Conservation (phyloP, 2,888 invertebrate genomes). For the Eupithecia vulgata region DNA sequence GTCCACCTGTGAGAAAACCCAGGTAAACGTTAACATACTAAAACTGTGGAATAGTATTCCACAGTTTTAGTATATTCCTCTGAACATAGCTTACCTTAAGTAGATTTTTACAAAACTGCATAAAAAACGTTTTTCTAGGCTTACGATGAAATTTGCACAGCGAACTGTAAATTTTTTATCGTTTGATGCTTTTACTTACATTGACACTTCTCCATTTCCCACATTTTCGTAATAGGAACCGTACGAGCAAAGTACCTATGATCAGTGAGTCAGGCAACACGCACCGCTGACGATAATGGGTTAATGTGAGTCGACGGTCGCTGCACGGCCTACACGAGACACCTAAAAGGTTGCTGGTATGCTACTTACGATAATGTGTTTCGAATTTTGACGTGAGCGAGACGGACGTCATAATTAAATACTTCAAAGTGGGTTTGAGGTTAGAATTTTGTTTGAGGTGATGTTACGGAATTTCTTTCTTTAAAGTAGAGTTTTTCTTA, state of each 20-base stretch:
- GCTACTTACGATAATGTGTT: conserved; percentile 24
- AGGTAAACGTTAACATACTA: neutral
- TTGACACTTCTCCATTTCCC: no score
- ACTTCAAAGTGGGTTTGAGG: neutral
- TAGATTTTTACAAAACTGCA: neutral
- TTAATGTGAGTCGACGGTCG: conserved; percentile 18
- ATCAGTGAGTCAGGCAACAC: conserved; percentile 27
- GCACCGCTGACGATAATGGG: conserved; percentile 21
- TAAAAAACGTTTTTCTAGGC: neutral
- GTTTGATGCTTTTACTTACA: no score
- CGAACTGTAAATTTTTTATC: no score
- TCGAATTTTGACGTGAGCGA: conserved; percentile 18
- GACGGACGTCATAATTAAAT: neutral
- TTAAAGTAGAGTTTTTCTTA: neutral
- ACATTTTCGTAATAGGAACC: neutral
- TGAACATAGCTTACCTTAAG: neutral
- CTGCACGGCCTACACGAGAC: conserved; percentile 13
- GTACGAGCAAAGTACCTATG: conserved; percentile 13
- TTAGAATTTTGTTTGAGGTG: neutral
- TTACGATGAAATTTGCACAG: no score
- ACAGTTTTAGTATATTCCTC: no score
- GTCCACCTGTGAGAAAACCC: neutral
- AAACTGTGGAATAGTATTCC: neutral
- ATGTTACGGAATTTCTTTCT: neutral
- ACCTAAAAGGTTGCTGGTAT: conserved; percentile 25